Percentiles rank a stretch among this genome's conserved stretches.
phyloP scores from a whole-genome alignment of 2,888 invertebrate species.

The Eristalis arbustorum region DNA sequence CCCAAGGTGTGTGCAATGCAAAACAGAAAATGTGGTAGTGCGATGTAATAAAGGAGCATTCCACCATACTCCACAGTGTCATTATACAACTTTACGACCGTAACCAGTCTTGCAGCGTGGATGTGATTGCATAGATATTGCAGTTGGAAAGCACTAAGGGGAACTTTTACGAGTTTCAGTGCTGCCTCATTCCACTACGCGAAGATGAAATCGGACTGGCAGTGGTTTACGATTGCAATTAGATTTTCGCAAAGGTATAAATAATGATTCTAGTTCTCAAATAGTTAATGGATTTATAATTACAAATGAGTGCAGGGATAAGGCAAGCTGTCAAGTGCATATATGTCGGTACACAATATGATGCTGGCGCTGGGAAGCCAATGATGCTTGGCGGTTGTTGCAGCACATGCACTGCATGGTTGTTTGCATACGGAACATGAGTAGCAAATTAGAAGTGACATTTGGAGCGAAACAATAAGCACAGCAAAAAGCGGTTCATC shows the following conservation, averaged over 20 bases:
- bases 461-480: background rate
- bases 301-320: background rate
- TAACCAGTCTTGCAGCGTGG: slow-evolving; percentile 3
- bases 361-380: background rate
- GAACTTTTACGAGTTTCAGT: background rate
- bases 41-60: slow-evolving; percentile 34
- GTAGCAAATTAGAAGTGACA: background rate
- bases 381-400: background rate
- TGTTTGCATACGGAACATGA: background rate
- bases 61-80: slow-evolving; percentile 34
- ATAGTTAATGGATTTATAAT: slow-evolving; percentile 33
- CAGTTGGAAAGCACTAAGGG: slow-evolving; percentile 2
- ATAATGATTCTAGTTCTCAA: background rate
- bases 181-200: background rate
- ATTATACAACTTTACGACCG: slow-evolving; percentile 47
- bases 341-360: too few species aligned
- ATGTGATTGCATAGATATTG: slow-evolving; percentile 25
- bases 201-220: slow-evolving; percentile 25
- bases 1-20: slow-evolving; percentile 20
- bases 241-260: slow-evolving; percentile 1
- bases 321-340: background rate
- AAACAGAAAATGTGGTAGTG: slow-evolving; percentile 25
- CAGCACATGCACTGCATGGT: background rate
- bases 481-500: background rate
- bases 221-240: slow-evolving; percentile 52